These are phyloP conservation scores for Monopterus albus DNA, from an alignment of 2,113 vertebrate genomes.

Conservation along the genomic window DNA sequence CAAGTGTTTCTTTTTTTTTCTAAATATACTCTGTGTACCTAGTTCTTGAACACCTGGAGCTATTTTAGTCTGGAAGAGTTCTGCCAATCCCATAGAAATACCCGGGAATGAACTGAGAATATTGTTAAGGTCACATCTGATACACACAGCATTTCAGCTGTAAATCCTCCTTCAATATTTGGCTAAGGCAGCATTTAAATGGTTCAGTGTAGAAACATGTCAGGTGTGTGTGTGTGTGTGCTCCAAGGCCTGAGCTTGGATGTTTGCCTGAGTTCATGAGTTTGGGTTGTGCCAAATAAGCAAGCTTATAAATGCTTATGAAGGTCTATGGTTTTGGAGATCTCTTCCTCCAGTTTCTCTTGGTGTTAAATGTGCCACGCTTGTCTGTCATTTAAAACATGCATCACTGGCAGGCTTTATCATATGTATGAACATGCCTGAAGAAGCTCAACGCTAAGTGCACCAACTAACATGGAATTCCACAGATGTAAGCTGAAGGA, in stretches of 20 bases:
- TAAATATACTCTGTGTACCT: not conserved
- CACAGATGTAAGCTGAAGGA: no score
- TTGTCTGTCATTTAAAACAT: not conserved
- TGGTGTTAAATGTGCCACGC: not conserved
- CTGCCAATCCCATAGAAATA: constrained; percentile 7
- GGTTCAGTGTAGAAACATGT: constrained; percentile 15
- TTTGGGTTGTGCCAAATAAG: not conserved
- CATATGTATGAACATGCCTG: not conserved
- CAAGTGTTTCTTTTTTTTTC: not conserved
- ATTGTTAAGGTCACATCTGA: constrained; percentile 42
- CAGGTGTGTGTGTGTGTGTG: not conserved
- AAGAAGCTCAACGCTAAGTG: no score
- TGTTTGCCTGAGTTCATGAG: not conserved
- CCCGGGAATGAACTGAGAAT: not conserved
- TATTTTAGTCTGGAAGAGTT: not conserved
- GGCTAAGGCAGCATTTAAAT: not conserved
- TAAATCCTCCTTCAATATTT: constrained; percentile 12
- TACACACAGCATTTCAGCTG: not conserved
- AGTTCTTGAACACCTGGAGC: not conserved
- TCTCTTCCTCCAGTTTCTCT: not conserved
- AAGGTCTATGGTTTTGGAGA: not conserved
- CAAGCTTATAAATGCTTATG: not conserved
- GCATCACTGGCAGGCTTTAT: not conserved
- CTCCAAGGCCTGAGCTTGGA: not conserved
- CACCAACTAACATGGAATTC: not conserved